Base-by-base conservation (phyloP, 2,888 invertebrate species). In the Macropis europaea region DNA sequence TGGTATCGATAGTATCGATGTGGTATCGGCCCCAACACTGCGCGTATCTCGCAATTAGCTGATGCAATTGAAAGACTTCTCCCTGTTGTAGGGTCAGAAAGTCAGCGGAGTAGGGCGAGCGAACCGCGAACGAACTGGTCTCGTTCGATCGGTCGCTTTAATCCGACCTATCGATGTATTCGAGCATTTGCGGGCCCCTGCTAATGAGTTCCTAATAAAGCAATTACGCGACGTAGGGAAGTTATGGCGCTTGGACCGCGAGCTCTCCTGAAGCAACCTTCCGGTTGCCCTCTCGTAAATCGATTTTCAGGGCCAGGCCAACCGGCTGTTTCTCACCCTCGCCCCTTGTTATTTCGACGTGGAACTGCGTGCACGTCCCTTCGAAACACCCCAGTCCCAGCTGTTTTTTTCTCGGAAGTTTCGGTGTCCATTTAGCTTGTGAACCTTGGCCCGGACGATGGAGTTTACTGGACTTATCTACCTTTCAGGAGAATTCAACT, bases 121-220 rank as follows among this genome's bases (percentile, higher is more conserved):
- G 30, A 11, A 59, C 64, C 48, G 38, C 60, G 28, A 59, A 48
- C 60, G 48, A 60, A 60, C 60, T 43, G 30, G 30, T 11, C 28
- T 9, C n/a, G 48, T 42, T 66, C 53, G 70, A 70, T 69, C 64
- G 64, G 38, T 45, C 52, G 57, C 57, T 66, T 50, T 57, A 66
- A 69, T 66, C 52, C 61, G 50, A 52, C 64, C 42, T 43, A 34
- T 66, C 63, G 57, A 5, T n/a, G 30, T 13, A 42, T 52, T 40
- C 52, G 50, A 32, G 54, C 22, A 63, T 59, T 75, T 53, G 56
- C 63, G 60, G 53, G 19, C 13, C 6, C 48, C 62, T 57, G 72
- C 77, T 74, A 84, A 83, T 82, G 79, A 82, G 81, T 81, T 77
- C 78, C 81, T 83, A 82, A 82, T 84, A 80, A 84, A 84, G 80